Evolutionary conservation across 2,888 invertebrate genomes (phyloP).

Genomic region (Agrypnus murinus): DNA sequence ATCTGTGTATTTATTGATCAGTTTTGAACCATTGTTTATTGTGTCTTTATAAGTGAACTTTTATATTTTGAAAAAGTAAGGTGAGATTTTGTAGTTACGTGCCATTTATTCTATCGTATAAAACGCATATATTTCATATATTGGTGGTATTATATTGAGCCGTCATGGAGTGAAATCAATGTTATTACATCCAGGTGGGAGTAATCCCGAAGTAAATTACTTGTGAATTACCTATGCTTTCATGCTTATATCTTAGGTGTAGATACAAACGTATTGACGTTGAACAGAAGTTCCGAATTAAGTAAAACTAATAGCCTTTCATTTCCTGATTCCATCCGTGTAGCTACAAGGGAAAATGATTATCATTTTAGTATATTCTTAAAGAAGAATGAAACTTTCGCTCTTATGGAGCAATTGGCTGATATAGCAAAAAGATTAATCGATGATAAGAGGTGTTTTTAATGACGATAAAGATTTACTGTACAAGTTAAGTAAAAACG

Average conservation of each 20-base stretch:
- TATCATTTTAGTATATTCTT: conserved; percentile 95
- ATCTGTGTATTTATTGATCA: too few species aligned
- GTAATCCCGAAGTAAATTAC: too few species aligned
- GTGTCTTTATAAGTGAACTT: too few species aligned
- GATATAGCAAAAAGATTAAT: conserved; percentile 95
- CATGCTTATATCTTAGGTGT: conserved; percentile 95
- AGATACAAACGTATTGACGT: conserved; percentile 90
- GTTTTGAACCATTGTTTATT: too few species aligned
- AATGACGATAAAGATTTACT: conserved; percentile 91
- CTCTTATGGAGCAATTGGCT: conserved; percentile 94
- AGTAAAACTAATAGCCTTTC: conserved; percentile 84
- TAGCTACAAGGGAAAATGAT: conserved; percentile 89
- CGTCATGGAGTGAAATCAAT: too few species aligned
- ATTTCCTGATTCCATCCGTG: conserved; percentile 90
- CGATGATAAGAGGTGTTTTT: conserved; percentile 91
- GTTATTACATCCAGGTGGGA: too few species aligned
- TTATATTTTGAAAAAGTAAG: too few species aligned
- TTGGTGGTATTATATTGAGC: too few species aligned
- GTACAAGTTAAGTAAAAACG: conserved; percentile 88
- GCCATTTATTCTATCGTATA: too few species aligned
- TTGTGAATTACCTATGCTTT: conserved; percentile 96
- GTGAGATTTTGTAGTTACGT: too few species aligned
- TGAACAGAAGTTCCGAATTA: conserved; percentile 92
- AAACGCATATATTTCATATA: too few species aligned
- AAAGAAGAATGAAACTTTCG: conserved; percentile 91